Base-by-base conservation (phyloP, 2,113 vertebrate species). In the Diphyllodes magnificus region DNA sequence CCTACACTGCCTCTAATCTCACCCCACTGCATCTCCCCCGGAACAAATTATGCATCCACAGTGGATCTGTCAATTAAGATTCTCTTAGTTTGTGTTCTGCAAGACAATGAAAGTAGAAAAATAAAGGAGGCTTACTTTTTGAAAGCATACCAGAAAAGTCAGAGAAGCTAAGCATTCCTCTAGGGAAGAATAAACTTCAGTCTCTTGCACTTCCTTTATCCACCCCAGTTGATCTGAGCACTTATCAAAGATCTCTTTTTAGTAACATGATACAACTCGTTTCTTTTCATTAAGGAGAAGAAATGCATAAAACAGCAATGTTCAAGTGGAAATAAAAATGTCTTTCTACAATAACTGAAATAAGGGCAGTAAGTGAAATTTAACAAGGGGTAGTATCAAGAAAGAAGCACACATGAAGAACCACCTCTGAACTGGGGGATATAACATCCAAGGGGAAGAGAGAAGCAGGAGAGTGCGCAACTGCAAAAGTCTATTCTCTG, bases 111-210 rank as follows among this genome's bases (percentile, higher is more conserved):
- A 88, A 82, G n/a, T 5, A 68, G 27, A 78, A 72, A 90, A 80
- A 64, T 10, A n/a, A 70, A 47, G 40, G n/a, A 27, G 30, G 5
- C 9, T 40, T 30, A 51, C 60, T 81, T 92, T 51, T 37, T 83
- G 51, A 88, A 83, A 95, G 71, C 76, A 54, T 56, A 90, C 40
- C 88, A 81, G 56, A 90, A 81, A 42, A 94, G 71, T 35, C 7
- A 1, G 27, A 68, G 56, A 93, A 94, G 64, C 76, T 59, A 77
- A 81, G 76, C 64, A 92, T 93, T 94, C 82, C 88, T 95, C 82
- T 51, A 81, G 80, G 88, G 94, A 90, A 92, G 90, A 96, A 96
- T 90, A 92, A 92, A 93, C 86, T 94, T 83, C 86, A 92, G 85
- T 73, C 51, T 96, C 96, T 47, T 84, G 68, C 88, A 83, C 76